Evolutionary conservation across 1,140 invertebrate species (phyloP), one percentile per base, ranked within the genome.

Genomic region (Dreissena polymorpha): DNA sequence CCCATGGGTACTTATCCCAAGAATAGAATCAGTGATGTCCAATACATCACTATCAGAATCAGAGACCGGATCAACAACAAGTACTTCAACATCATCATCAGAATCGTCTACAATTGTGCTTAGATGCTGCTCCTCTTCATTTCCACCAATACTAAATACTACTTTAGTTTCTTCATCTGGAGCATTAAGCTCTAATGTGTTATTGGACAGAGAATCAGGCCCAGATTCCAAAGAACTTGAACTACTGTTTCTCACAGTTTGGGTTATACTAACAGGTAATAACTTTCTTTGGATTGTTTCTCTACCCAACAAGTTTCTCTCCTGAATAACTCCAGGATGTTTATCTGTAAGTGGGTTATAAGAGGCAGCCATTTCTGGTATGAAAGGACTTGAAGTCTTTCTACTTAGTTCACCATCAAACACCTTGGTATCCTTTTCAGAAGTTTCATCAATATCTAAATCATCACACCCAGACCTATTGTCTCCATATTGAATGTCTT

Each of bases 11-110:
- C 50, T n/a, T 10, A 29, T 13, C 6, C 74, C 55, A 68, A 83
- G n/a, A 72, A 75, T 72, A 60, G 79, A 82, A n/a, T 73, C 79
- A 50, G 69, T 82, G n/a, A 80, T 80, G 27, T 80, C 77, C 25
- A 53, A 55, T 16, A 74, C 23, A 73, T 74, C 69, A 82, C 63
- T 82, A 25, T 82, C 79, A 25, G 14, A 29, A 14, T 82, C 79
- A 7, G 25, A 27, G 14, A 27, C 72, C 21, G 69, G 50, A 78
- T 49, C n/a, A 5, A 25, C 21, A 69, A 23, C 65, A 10, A 80
- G 49, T 53, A 82, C 29, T 69, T 69, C 70, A 29, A 25, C 55
- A 57, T 75, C 72, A 23, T 60, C 57, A 60, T 60, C 57, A n/a
- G 21, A n/a, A n/a, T 60, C 57, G 2, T 60, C 57, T 18, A 60